These are phyloP conservation scores for Acanthiza pusilla DNA, from an alignment of 2,797 vertebrate genomes.

Conservation along the genomic window DNA sequence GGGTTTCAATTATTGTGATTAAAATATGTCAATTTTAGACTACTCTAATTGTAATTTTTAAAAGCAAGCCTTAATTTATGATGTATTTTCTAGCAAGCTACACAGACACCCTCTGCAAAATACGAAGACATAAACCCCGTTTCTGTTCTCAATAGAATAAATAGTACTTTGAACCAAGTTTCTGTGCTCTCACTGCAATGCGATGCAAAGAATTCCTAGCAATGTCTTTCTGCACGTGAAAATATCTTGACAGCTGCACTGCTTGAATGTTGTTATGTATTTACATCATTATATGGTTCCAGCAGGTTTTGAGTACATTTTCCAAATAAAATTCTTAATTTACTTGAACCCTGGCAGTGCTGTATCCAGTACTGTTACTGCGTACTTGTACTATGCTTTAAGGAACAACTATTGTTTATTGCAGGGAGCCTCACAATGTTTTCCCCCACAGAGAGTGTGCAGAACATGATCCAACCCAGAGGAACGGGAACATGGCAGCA, in stretches of 20 bases:
- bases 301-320: background rate
- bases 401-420: background rate
- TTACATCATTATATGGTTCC: constrained; percentile 9
- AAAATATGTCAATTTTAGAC: background rate
- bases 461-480: background rate
- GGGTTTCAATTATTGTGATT: background rate
- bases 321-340: constrained; percentile 6
- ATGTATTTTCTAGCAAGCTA: background rate
- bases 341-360: background rate
- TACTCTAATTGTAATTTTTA: constrained; percentile 4
- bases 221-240: background rate
- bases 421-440: background rate
- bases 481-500: rapidly evolving
- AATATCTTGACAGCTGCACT: constrained; percentile 14
- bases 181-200: background rate
- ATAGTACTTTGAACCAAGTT: background rate
- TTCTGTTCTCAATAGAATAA: background rate
- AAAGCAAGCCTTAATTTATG: background rate
- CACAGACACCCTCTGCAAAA: background rate
- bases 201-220: constrained; percentile 13
- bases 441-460: rapidly evolving
- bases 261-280: background rate
- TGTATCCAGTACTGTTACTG: background rate
- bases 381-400: background rate
- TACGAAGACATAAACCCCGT: background rate